A percentile compares a stretch with the other conserved stretches of the same genome.
Conservation (phyloP, 2,888 invertebrate species). For the Drosophila histrio region DNA sequence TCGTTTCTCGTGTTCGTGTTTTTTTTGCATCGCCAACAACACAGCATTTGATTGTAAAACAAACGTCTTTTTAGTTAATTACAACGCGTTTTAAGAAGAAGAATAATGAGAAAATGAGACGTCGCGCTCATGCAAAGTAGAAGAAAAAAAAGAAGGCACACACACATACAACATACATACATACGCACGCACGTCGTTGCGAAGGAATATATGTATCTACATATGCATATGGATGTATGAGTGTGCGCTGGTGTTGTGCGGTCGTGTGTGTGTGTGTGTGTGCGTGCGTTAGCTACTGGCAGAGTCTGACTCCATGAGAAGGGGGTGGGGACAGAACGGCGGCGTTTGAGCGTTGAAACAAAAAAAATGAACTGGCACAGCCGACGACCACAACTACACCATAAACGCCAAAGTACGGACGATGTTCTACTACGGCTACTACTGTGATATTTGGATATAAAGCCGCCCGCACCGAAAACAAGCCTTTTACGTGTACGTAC, state of each 20-base stretch:
- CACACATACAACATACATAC: constrained; percentile 60
- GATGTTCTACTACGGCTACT: constrained; percentile 57
- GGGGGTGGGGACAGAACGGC: constrained; percentile 47
- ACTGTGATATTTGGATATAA: constrained; percentile 70
- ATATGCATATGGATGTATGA: constrained; percentile 55
- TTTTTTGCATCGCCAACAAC: constrained; percentile 26
- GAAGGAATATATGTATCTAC: constrained; percentile 71
- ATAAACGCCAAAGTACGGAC: constrained; percentile 48
- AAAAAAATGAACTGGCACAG: constrained; percentile 66
- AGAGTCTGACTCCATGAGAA: constrained; percentile 44
- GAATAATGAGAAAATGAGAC: constrained; percentile 45
- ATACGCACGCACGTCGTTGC: constrained; percentile 67
- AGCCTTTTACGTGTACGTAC: constrained; percentile 30
- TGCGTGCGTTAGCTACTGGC: constrained; percentile 60
- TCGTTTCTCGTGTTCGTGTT: constrained; percentile 55
- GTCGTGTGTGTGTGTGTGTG: constrained; percentile 39
- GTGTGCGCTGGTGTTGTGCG: constrained; percentile 61
- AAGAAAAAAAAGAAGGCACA: constrained; percentile 72
- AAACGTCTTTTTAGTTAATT: constrained; percentile 10
- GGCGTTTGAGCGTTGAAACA: constrained; percentile 60
- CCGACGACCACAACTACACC: constrained; percentile 41
- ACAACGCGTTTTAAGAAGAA: constrained; percentile 24
- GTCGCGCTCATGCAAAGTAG: constrained; percentile 59
- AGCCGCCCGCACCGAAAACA: constrained; percentile 52
- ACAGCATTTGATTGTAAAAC: constrained; percentile 22